These are phyloP conservation scores for Malachius bipustulatus DNA, from an alignment of 2,888 invertebrate species.

Conservation along the genomic window DNA sequence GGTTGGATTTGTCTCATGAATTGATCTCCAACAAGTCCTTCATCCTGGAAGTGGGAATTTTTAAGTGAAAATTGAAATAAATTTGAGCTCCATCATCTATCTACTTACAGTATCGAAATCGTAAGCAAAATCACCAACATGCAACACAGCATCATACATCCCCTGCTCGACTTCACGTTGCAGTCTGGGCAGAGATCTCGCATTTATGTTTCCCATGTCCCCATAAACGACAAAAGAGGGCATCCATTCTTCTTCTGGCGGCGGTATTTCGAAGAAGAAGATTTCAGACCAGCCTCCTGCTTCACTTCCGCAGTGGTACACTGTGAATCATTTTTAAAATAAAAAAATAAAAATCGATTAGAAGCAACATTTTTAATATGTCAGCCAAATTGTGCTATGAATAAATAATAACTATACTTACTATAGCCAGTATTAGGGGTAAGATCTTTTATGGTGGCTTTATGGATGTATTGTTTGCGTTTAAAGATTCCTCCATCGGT, in stretches of 20 bases:
- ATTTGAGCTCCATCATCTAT: no score
- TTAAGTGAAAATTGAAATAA: no score
- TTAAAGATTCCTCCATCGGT: conserved; percentile 59
- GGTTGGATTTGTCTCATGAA: conserved; percentile 89
- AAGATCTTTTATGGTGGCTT: conserved; percentile 51
- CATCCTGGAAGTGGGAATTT: conserved; percentile 33
- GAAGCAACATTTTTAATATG: no score
- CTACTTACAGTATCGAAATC: conserved; percentile 64
- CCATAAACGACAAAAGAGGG: conserved; percentile 80
- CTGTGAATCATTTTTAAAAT: no score
- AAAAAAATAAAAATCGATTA: no score
- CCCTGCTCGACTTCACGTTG: conserved; percentile 73
- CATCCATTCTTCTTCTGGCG: conserved; percentile 48
- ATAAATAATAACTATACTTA: no score
- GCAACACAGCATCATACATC: conserved; percentile 75
- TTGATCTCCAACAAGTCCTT: conserved; percentile 73
- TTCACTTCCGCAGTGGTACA: conserved; percentile 69
- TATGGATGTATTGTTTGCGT: conserved; percentile 64
- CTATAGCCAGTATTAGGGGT: conserved; percentile 52
- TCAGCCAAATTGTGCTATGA: no score
- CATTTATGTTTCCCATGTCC: conserved; percentile 89
- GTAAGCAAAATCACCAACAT: conserved; percentile 93
- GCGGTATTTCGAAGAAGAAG: conserved; percentile 62
- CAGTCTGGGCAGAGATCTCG: conserved; percentile 70
- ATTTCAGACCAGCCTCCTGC: conserved; percentile 73